Evolutionary conservation across 2,113 vertebrate species (phyloP), one percentile per base, ranked within the genome.

Genomic region (Ranitomeya variabilis): DNA sequence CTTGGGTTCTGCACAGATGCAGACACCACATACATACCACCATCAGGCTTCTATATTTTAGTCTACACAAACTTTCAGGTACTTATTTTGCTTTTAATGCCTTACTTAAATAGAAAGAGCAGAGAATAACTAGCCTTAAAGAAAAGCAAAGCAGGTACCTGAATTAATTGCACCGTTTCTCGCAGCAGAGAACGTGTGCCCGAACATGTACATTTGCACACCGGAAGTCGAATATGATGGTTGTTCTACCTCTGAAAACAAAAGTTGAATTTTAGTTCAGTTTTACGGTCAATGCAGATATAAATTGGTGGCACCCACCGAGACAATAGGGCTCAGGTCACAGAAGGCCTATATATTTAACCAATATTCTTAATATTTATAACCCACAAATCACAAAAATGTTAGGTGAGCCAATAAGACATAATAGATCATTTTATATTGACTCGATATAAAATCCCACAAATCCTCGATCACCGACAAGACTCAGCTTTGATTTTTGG

Each of bases 171-270:
- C 87, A 88, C 67, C 67, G 80, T 83, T 88, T 83, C 87, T 88
- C 80, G 87, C 87, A 64, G 80, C 87, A 88, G 87, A 88, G 80
- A 88, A 88, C 54, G 87, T 51, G 87, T 88, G 87, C 87, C 87
- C 87, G 87, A 88, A 88, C 87, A 83, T 88, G 87, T 74, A 88
- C 87, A 88, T 88, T 88, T 88, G 87, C 87, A 88, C 37, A 74
- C 87, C 87, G 54, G 87, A 62, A 54, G 80, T 64, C 87, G 81
- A 55, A 88, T 88, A 82, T 76, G 77, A 55, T 16, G 79, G 69
- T 83, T 88, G 87, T 69, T 88, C 87, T 88, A 88, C 78, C 66
- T 88, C 87, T 88, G 87, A 88, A 88, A 88, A 83, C 37, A 88
- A 88, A 88, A 88, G 87, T 88, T 74, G 67, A 45, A 88, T 81